A percentile compares a stretch with the other conserved stretches of the same genome.
Conservation (phyloP, 2,797 vertebrate species). For the Taeniopygia guttata region DNA sequence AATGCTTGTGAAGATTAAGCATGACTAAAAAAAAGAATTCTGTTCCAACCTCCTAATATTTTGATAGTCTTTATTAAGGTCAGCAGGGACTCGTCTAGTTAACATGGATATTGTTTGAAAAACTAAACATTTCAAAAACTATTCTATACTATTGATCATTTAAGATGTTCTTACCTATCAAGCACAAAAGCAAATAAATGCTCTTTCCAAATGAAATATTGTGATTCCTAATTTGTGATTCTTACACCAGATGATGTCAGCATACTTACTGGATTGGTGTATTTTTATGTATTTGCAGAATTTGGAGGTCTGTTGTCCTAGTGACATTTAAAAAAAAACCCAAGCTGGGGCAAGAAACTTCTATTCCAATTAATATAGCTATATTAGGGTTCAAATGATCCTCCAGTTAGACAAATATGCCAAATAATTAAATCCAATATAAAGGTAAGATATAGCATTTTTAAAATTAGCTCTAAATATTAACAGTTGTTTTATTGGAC, state of each 20-base stretch:
- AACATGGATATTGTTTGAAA: neutral
- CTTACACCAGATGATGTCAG: neutral
- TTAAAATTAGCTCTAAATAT: neutral
- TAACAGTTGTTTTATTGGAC: neutral
- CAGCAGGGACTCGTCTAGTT: neutral
- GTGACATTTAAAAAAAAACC: neutral
- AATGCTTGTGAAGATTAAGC: neutral
- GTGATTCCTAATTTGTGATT: neutral
- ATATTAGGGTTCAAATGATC: neutral
- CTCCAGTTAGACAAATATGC: neutral
- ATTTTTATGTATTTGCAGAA: neutral
- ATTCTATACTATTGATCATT: neutral
- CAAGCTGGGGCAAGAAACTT: neutral
- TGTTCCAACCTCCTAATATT: constrained; percentile 8
- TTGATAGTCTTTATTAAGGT: neutral
- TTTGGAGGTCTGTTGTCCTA: neutral
- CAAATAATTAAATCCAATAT: neutral
- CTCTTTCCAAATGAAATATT: neutral
- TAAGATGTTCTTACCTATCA: neutral
- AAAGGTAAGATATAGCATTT: neutral
- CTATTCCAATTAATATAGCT: neutral
- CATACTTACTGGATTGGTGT: neutral
- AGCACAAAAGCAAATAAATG: neutral
- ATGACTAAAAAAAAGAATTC: constrained; percentile 20
- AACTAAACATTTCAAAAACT: neutral